Base-by-base conservation (phyloP, 92 coral and sea anemone species). In the Phymanthus crucifer region DNA sequence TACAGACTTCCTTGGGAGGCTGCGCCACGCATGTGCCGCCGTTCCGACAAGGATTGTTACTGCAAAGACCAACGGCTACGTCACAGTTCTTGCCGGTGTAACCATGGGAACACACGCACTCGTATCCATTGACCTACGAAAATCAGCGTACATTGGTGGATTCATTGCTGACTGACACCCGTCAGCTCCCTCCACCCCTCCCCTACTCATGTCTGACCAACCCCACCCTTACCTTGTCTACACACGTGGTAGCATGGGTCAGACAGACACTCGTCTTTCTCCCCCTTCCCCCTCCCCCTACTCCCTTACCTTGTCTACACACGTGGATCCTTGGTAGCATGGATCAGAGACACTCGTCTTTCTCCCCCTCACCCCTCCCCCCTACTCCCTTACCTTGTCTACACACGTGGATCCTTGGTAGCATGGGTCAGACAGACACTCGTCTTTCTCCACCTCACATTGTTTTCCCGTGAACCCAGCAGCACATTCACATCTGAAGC, bases 371-470 rank as follows among this genome's bases (percentile, higher is more conserved):
- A 5, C 24, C 64, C 23, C 23, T 1, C 2, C 23, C n/a, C 21
- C 57, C 57, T 19, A n/a, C 70, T 21, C 32, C 12, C n/a, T 69
- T 32, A 79, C 99, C 98, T 95, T 90, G 71, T 95, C 98, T 67
- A 95, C 73, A 69, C 99, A 95, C 2, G 93, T 87, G n/a, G 99
- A 91, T 18, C 93, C 97, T 34, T 89, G 93, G 71, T 90, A 95
- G 54, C 99, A 95, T 16, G 99, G 99, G 75, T 93, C 90, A 70
- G 99, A 93, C 70, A 93, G 83, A 81, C 99, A 95, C 71, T 90
- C 96, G 80, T 94, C 92, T 71, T 86, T 83, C 32, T 95, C 96
- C 9, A 61, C 83, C 40, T 95, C 93, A 77, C 99, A 95, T 57
- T 87, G 86, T 80, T 84, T 87, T 12, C 98, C 99, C 66, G 82